Evolutionary conservation across 2,113 vertebrate species (phyloP).

Genomic region (Sorex araneus): DNA sequence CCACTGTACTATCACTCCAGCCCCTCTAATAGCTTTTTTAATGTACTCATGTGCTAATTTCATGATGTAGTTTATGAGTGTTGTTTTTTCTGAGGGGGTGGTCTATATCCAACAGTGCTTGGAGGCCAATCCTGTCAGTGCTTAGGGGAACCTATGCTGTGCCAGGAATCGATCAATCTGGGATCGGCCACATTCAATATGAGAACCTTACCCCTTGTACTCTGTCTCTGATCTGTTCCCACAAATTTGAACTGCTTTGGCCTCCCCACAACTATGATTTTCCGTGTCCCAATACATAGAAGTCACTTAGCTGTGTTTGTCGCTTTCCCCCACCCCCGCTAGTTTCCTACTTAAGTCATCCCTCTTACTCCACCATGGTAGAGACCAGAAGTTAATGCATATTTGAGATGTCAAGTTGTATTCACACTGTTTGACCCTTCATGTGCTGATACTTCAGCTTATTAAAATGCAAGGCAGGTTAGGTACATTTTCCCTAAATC

Average conservation of each 20-base stretch:
- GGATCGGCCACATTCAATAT: no score
- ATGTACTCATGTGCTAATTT: background rate
- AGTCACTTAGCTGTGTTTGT: background rate
- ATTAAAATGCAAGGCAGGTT: slow-evolving; percentile 8
- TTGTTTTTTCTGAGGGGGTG: no score
- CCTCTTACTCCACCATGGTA: slow-evolving; percentile 25
- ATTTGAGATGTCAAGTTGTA: slow-evolving; percentile 42
- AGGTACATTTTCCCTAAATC: slow-evolving; percentile 2
- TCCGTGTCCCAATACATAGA: background rate
- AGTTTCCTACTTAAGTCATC: slow-evolving; percentile 63
- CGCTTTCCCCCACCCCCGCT: background rate
- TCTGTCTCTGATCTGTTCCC: background rate
- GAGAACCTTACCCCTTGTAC: background rate
- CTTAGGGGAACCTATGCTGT: no score
- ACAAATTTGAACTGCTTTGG: background rate
- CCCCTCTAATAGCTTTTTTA: no score
- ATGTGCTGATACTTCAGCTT: slow-evolving; percentile 17
- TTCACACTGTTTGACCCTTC: slow-evolving; percentile 1
- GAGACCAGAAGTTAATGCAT: slow-evolving; percentile 36
- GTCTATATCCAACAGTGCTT: background rate
- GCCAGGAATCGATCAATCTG: no score
- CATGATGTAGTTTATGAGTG: no score
- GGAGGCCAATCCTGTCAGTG: no score
- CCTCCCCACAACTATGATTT: background rate
- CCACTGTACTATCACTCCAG: no score